Conservation (phyloP, 2,113 vertebrate species). For the Gadus macrocephalus region DNA sequence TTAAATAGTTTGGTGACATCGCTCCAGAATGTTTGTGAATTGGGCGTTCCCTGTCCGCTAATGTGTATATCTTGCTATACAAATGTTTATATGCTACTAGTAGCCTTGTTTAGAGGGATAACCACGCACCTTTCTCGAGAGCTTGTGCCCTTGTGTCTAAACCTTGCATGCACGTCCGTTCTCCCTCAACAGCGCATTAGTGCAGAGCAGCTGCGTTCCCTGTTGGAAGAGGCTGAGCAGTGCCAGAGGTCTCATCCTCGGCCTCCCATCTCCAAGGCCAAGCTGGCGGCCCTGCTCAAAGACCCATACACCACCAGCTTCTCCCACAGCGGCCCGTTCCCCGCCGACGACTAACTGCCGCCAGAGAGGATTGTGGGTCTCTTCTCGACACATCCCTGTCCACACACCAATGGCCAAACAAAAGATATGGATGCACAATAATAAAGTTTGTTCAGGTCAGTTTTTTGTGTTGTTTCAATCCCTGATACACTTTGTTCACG, state of each 20-base stretch:
- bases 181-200: slow-evolving; percentile 24
- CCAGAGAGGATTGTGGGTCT: too few relatives aligned
- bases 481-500: too few relatives aligned
- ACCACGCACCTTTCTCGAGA: too few relatives aligned
- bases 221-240: slow-evolving; percentile 65
- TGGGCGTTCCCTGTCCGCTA: too few relatives aligned
- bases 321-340: background rate
- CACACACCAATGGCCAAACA: background rate
- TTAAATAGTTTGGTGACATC: too few relatives aligned
- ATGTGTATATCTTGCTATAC: too few relatives aligned
- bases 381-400: too few relatives aligned
- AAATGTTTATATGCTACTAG: too few relatives aligned
- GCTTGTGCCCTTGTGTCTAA: background rate
- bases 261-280: slow-evolving; percentile 12
- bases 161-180: background rate
- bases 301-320: slow-evolving; percentile 16
- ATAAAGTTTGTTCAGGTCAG: too few relatives aligned
- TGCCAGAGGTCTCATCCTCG: slow-evolving; percentile 34
- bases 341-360: background rate
- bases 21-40: too few relatives aligned
- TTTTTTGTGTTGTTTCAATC: too few relatives aligned
- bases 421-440: background rate
- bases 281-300: slow-evolving; percentile 29
- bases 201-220: slow-evolving; percentile 59
- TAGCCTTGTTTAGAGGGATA: too few relatives aligned